These are phyloP conservation scores for Zosterops lateralis DNA, from an alignment of 2,113 vertebrate species.

Conservation along the genomic window DNA sequence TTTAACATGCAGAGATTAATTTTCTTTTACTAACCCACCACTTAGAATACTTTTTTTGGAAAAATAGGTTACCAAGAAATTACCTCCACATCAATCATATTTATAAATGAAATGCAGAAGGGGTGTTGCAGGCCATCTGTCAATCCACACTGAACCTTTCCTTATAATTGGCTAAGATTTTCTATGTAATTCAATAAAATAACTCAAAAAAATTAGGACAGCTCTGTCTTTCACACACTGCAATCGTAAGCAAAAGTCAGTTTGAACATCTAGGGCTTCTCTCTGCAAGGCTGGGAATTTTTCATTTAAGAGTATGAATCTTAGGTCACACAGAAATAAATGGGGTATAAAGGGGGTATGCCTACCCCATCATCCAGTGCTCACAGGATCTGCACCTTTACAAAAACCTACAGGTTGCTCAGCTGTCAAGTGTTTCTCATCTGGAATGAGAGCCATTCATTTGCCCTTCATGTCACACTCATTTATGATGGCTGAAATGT, in stretches of 20 bases:
- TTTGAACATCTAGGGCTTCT: not conserved
- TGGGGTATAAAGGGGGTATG: too few species aligned
- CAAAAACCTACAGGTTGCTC: not conserved
- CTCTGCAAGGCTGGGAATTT: not conserved
- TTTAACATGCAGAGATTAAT: slow-evolving; percentile 73
- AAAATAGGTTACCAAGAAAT: slow-evolving; percentile 64
- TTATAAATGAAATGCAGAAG: slow-evolving; percentile 52
- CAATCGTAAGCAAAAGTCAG: not conserved
- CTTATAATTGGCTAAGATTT: slow-evolving; percentile 27
- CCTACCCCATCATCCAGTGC: not conserved
- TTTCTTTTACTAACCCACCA: slow-evolving; percentile 70
- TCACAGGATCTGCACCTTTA: not conserved
- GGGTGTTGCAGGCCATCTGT: slow-evolving; percentile 59
- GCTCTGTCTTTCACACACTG: not conserved
- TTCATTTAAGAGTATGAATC: not conserved
- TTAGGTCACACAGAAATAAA: not conserved
- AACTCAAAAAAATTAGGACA: not conserved
- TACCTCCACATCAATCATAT: slow-evolving; percentile 67
- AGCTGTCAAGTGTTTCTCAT: slow-evolving; percentile 1
- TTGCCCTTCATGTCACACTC: slow-evolving; percentile 1
- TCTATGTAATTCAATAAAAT: slow-evolving; percentile 31
- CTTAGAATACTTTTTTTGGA: slow-evolving; percentile 48
- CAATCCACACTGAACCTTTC: slow-evolving; percentile 50
- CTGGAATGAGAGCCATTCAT: not conserved
- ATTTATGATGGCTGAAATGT: slow-evolving; percentile 14